Evolutionary conservation across 2,797 vertebrate genomes (phyloP), one percentile per base, ranked within the genome.

Genomic region (Diplodus sargus): DNA sequence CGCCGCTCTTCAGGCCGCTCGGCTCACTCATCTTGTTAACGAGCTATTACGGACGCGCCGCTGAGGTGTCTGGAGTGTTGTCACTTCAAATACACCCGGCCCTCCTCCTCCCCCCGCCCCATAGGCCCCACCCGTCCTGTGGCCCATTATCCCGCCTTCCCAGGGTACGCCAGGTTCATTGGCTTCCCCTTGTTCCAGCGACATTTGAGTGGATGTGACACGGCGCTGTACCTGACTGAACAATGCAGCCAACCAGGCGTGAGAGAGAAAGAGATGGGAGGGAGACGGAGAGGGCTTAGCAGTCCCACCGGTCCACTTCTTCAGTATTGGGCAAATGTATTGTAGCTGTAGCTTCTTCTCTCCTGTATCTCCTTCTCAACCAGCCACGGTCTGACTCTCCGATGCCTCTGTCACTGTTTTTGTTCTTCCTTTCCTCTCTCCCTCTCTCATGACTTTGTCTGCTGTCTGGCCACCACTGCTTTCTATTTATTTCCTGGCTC

Each of bases 401-500:
- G 54, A 18, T 43, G 62, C 43, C 1, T 74, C 49, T 22, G 23
- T 61, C 57, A 22, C 61, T 15, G 8, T 67, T 57, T 70, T 28
- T 59, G 42, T 48, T 18, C 53, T 7, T 34, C 30, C 48, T 67
- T 52, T 18, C 69, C 62, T 70, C 34, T 18, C 47, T 30, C 56
- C 67, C 54, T 67, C 52, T 70, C 58, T 73, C 47, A 56, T 51
- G 63, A 77, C 63, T 72, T 74, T 28, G 30, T 61, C 64, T 79
- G 82, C 71, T 52, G 49, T 80, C 61, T 82, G 70, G 67, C 66
- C 61, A 72, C 68, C 85, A 70, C 77, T 74, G 82, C 57, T 88
- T 86, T 77, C 76, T 84, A 66, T 91, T 83, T 85, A 86, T 87
- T 89, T 81, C 59, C 79, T 83, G 76, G 78, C 86, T 65, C 45